Conservation (phyloP, 2,797 vertebrate genomes). For the Phoeniculus purpureus region DNA sequence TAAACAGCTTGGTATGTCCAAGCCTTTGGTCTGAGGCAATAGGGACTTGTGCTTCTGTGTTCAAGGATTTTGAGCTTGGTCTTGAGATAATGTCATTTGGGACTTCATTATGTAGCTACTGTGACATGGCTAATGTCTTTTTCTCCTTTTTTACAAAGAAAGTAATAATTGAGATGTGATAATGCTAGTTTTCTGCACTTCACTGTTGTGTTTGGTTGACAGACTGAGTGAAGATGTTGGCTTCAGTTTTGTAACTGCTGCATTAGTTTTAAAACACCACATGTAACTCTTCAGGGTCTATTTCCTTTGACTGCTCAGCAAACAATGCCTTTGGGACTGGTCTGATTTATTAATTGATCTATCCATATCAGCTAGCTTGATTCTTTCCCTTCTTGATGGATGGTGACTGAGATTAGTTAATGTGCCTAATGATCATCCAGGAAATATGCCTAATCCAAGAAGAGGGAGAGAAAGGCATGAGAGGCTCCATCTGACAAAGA, state of each 20-base stretch:
- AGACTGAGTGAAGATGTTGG: neutral
- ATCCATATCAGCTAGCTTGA: slow-evolving; percentile 28
- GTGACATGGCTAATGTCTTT: neutral
- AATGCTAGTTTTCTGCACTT: neutral
- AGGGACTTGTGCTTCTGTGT: neutral
- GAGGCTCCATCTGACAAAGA: neutral
- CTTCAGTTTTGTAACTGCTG: neutral
- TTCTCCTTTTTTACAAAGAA: neutral
- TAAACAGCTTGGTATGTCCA: neutral
- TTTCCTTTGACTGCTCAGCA: neutral
- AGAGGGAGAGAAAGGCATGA: neutral
- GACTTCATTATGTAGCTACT: neutral
- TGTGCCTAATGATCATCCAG: slow-evolving; percentile 35
- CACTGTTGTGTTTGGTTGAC: neutral
- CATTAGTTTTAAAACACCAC: neutral
- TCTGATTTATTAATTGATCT: slow-evolving; percentile 49
- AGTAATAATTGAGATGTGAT: neutral
- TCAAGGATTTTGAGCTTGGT: neutral
- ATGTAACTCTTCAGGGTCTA: neutral
- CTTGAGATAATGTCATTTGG: neutral
- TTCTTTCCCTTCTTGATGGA: slow-evolving; percentile 43
- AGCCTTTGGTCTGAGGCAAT: neutral
- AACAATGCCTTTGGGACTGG: neutral
- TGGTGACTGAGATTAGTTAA: slow-evolving; percentile 50
- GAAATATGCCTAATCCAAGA: slow-evolving; percentile 47